These are phyloP conservation scores for Petaurus breviceps DNA, from an alignment of 2,113 vertebrate genomes.

Conservation along the genomic window DNA sequence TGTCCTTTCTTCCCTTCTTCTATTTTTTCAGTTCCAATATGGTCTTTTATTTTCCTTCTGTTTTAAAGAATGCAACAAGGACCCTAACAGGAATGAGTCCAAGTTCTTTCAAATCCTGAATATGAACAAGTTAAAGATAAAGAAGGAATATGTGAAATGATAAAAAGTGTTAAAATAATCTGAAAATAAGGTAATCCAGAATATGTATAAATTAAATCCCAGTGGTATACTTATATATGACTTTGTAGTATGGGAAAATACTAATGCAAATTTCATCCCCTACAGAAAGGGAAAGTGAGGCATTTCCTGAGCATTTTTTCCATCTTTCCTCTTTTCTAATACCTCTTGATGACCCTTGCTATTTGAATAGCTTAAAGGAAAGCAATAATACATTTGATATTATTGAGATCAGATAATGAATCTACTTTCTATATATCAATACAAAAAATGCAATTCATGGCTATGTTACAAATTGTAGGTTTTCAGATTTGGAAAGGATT, in stretches of 20 bases:
- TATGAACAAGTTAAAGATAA: background rate
- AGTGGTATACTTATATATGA: background rate
- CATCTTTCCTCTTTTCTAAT: background rate
- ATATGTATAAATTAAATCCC: background rate
- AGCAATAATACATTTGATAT: background rate
- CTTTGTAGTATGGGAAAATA: background rate
- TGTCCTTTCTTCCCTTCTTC: background rate
- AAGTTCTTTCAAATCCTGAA: background rate
- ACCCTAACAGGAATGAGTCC: background rate
- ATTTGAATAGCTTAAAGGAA: background rate
- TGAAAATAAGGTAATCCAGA: slow-evolving; percentile 8
- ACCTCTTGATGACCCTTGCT: slow-evolving; percentile 29
- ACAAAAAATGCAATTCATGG: slow-evolving; percentile 24
- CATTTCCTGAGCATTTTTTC: background rate
- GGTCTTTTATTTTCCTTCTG: background rate
- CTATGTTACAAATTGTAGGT: background rate
- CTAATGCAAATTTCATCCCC: background rate
- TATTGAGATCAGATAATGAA: slow-evolving; percentile 37
- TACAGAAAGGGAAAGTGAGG: slow-evolving; percentile 14
- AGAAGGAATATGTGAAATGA: background rate
- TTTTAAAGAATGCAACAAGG: slow-evolving; percentile 14
- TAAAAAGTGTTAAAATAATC: background rate
- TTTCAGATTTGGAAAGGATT: background rate
- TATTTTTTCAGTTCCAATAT: background rate
- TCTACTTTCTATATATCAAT: slow-evolving; percentile 37